phyloP scores from a whole-genome alignment of 2,888 invertebrate genomes.

The Scrobipalpa atriplicella region DNA sequence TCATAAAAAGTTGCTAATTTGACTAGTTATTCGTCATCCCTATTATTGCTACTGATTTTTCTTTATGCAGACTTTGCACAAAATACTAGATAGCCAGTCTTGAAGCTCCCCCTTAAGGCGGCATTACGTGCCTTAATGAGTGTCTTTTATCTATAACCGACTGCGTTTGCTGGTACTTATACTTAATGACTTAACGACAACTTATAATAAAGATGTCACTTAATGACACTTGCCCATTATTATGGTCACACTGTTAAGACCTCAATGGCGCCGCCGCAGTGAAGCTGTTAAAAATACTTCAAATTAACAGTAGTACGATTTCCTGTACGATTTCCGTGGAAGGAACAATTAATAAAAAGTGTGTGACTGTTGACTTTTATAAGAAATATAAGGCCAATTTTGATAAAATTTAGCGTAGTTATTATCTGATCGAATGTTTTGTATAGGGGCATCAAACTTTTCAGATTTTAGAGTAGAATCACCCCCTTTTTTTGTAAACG shows the following conservation, averaged over 20 bases:
- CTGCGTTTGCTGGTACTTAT: slow-evolving; percentile 9
- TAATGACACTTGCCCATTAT: background rate
- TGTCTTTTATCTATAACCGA: slow-evolving; percentile 18
- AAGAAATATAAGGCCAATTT: too few species aligned
- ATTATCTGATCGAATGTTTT: too few species aligned
- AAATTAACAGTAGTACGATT: background rate
- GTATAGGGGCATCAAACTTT: too few species aligned
- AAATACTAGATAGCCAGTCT: background rate
- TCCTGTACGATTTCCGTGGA: too few species aligned
- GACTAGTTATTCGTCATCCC: too few species aligned
- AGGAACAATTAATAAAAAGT: too few species aligned
- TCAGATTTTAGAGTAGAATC: too few species aligned
- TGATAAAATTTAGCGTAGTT: too few species aligned
- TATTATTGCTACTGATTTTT: too few species aligned
- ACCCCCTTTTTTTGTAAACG: too few species aligned
- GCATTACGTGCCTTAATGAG: slow-evolving; percentile 4
- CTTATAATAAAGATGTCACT: slow-evolving; percentile 17
- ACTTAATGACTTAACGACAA: slow-evolving; percentile 19
- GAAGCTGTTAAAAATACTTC: background rate
- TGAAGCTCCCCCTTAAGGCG: background rate
- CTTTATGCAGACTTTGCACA: background rate
- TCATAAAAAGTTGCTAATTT: too few species aligned
- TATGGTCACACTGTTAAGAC: slow-evolving; percentile 12
- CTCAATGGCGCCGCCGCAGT: slow-evolving; percentile 5
- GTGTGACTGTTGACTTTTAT: too few species aligned